Conservation (phyloP, 2,113 vertebrate genomes). For the Triplophysa siluroides region DNA sequence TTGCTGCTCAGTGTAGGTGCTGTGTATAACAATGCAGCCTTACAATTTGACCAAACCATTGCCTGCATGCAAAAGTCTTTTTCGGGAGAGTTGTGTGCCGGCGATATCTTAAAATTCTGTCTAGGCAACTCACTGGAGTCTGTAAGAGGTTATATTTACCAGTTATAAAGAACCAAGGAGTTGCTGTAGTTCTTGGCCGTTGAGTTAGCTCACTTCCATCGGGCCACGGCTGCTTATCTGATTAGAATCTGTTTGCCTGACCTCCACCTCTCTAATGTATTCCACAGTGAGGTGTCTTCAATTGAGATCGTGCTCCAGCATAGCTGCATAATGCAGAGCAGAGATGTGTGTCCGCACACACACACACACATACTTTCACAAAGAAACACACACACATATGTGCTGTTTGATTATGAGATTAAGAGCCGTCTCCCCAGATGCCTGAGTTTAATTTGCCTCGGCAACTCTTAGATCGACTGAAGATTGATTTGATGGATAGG, state of each 20-base stretch:
- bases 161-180: background rate
- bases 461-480: slow-evolving; percentile 22
- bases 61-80: no score
- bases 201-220: slow-evolving; percentile 14
- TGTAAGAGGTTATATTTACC: background rate
- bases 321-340: background rate
- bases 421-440: background rate
- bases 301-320: slow-evolving; percentile 28
- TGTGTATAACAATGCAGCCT: no score
- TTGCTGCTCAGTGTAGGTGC: no score
- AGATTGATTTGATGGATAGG: slow-evolving; percentile 32
- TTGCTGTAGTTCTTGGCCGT: background rate
- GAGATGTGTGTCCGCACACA: background rate
- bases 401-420: slow-evolving; percentile 22
- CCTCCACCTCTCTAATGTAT: slow-evolving; percentile 39
- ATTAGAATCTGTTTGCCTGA: slow-evolving; percentile 45
- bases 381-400: slow-evolving; percentile 2
- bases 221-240: slow-evolving; percentile 25
- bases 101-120: no score
- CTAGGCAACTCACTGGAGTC: background rate
- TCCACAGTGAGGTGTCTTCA: slow-evolving; percentile 19
- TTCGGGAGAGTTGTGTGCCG: no score
- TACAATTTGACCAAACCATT: no score
- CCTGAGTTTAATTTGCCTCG: slow-evolving; percentile 11
- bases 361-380: background rate